Evolutionary conservation across 2,888 invertebrate genomes (phyloP).

Genomic region (Dryadula phaetusa): DNA sequence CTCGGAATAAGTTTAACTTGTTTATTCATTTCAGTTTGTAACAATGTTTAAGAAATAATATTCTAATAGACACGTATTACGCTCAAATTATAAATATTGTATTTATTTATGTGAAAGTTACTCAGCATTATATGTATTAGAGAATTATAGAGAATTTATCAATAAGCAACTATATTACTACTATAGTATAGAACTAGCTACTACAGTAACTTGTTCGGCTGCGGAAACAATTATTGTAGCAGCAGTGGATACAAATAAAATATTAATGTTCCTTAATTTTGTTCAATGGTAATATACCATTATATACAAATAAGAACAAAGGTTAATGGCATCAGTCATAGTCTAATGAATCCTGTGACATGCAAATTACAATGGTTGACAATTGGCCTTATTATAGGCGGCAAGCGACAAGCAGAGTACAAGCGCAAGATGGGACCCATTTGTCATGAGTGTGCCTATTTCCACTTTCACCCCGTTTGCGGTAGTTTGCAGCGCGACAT

Average conservation of each 20-base stretch:
- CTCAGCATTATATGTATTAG: not conserved
- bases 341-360: slow-evolving; percentile 58
- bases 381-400: slow-evolving; percentile 60
- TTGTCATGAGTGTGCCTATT: slow-evolving; percentile 78
- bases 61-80: not conserved
- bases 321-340: slow-evolving; percentile 33
- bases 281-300: slow-evolving; percentile 2
- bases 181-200: not conserved
- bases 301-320: slow-evolving; percentile 35
- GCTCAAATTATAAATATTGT: not conserved
- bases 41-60: not conserved
- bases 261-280: slow-evolving; percentile 1
- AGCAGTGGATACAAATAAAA: slow-evolving; percentile 8
- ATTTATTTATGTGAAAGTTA: not conserved
- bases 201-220: not conserved
- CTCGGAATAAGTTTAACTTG: slow-evolving; percentile 4
- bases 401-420: slow-evolving; percentile 50
- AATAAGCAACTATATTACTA: too few relatives aligned
- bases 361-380: slow-evolving; percentile 65
- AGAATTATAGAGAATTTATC: too few relatives aligned
- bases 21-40: not conserved
- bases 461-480: slow-evolving; percentile 78
- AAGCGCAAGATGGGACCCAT: slow-evolving; percentile 66
- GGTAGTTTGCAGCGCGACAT: slow-evolving; percentile 68
- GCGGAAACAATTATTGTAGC: not conserved